A percentile compares a stretch with the other conserved stretches of the same genome.
phyloP scores from a whole-genome alignment of 2,797 vertebrate species.

The Enteromius treurensis region DNA sequence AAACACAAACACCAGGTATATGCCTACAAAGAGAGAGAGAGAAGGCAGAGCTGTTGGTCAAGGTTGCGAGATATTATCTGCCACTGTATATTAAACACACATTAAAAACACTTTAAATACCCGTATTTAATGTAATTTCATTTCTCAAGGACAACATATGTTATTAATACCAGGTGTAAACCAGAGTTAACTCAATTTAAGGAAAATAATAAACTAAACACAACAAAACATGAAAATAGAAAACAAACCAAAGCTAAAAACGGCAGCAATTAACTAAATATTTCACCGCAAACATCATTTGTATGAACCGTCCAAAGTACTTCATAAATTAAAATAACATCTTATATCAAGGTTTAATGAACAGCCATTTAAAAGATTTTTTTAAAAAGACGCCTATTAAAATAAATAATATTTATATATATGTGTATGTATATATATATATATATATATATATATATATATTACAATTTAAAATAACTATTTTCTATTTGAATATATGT shows the following conservation, averaged over 20 bases:
- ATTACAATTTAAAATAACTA: background rate
- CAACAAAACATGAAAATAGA: background rate
- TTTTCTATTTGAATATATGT: background rate
- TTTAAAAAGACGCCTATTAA: no score
- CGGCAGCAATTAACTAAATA: background rate
- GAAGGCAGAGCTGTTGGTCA: background rate
- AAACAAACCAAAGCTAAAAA: background rate
- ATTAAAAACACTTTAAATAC: background rate
- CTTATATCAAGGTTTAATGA: background rate
- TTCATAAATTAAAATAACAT: background rate
- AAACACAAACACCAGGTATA: slow-evolving; percentile 95
- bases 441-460: background rate
- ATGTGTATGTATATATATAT: no score
- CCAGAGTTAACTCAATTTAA: background rate
- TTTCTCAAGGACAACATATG: background rate
- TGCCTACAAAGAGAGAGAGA: slow-evolving; percentile 75
- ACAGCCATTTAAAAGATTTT: background rate
- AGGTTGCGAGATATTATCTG: background rate
- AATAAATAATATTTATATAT: no score
- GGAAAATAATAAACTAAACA: background rate
- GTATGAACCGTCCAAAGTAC: no score
- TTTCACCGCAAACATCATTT: background rate
- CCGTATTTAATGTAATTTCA: background rate
- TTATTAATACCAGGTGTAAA: no score
- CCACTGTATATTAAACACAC: no score